These are phyloP conservation scores for Epinephelus coioides DNA, from an alignment of 2,797 vertebrate species.

Conservation along the genomic window DNA sequence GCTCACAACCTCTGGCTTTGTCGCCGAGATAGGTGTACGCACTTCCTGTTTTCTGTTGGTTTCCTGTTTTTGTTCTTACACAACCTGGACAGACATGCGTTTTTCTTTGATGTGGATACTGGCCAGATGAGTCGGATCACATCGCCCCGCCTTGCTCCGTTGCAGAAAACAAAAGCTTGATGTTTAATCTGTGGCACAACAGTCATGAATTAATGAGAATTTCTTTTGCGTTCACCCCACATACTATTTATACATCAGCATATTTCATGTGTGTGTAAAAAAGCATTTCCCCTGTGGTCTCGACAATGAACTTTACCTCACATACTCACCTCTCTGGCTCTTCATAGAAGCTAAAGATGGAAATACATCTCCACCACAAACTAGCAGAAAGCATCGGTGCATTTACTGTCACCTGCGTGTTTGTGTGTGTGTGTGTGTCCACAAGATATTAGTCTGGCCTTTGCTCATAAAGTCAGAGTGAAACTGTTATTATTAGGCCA, in stretches of 20 bases:
- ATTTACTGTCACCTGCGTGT: background rate
- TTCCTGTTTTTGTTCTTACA: constrained; percentile 83
- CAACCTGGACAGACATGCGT: constrained; percentile 60
- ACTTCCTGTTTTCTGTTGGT: constrained; percentile 78
- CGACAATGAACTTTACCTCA: constrained; percentile 22
- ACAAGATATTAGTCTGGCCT: constrained; percentile 23
- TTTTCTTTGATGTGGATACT: constrained; percentile 37
- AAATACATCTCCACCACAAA: constrained; percentile 7
- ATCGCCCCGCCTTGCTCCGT: background rate
- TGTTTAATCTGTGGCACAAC: background rate
- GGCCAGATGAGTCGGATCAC: background rate
- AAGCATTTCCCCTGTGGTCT: background rate
- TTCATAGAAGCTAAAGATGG: constrained; percentile 18
- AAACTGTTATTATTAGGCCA: constrained; percentile 49
- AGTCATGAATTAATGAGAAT: background rate
- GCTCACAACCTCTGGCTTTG: constrained; percentile 36
- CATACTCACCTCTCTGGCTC: constrained; percentile 22
- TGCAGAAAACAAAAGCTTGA: background rate
- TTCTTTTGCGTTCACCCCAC: background rate
- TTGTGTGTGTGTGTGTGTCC: constrained; percentile 24
- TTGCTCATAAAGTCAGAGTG: constrained; percentile 29
- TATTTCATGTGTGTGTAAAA: background rate
- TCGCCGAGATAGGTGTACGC: constrained; percentile 37
- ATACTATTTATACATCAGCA: background rate
- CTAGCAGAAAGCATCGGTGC: background rate